Base-by-base conservation (phyloP, 2,113 vertebrate genomes). In the Oncorhynchus kisutch region DNA sequence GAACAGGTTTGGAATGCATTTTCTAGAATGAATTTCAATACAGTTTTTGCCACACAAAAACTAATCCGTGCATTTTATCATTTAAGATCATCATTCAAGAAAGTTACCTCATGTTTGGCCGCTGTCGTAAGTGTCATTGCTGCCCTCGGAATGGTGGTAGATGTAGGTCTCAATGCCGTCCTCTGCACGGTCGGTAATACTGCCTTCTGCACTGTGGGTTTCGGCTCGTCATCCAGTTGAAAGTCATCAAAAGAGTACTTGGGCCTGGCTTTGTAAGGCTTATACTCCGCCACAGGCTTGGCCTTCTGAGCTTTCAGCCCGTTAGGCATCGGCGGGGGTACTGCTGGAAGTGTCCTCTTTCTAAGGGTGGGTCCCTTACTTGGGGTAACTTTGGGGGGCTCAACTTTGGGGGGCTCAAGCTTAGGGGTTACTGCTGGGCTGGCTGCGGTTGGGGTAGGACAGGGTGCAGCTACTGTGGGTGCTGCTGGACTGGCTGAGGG, bases 191-290 rank as follows among this genome's bases (percentile, higher is more conserved):
- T 3, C 13, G 78, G 73, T 20, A 22, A 79, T n/a, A 5, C 72
- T 0, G 72, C 59, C n/a, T 67, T 57, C 3, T 77, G 68, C 39
- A 78, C 59, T 3, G 60, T 65, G 8, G 87, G 86, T 79, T 67
- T 70, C 5, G 89, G 59, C 0, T 89, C 90, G 29, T 94, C 92
- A 18, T 92, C 94, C 0, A 94, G 86, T 68, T 93, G 92, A 87
- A 94, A 94, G 71, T 94, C 94, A 59, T 91, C 93, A 24, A 83
- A 74, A 13, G 94, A 92, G 76, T 94, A 94, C 81, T 93, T 94
- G n/a, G 91, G 93, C 51, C 93, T 85, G 66, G 93, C 93, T 64
- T 79, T 91, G 84, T 93, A 94, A 4, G 92, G 90, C 78, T 91
- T 94, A 84, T 94, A 93, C 76, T 93, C 93, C 5, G 93, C 75